Evolutionary conservation across 2,797 vertebrate genomes (phyloP), one percentile per base, ranked within the genome.

Genomic region (Merluccius polli): DNA sequence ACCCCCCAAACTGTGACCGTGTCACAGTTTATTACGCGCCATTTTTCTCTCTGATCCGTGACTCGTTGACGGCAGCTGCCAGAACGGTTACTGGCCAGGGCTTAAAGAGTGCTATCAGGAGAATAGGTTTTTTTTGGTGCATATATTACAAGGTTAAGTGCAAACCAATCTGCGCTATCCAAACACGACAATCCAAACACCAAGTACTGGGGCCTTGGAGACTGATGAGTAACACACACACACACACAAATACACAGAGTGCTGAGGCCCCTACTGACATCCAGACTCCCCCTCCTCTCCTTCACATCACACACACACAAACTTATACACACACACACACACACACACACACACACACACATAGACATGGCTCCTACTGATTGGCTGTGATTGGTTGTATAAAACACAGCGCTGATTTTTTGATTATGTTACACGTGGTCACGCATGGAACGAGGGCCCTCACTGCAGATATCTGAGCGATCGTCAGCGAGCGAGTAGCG

Each of bases 111-210:
- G 92, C 90, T 90, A 91, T 92, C 93, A 89, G 85, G 93, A 91
- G 94, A 88, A 91, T 90, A 89, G 92, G 92, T 31, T 93, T 93
- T 89, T 59, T 24, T 59, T n/a, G 52, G 21, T 92, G 93, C 93
- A 93, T 94, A 93, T 89, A 94, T 94, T 94, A 93, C 93, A 93
- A 92, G 93, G 94, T 94, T 94, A 95, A 93, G 93, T 93, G 93
- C 93, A 93, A 95, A 94, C 91, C 94, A 93, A 92, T 94, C 93
- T 92, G 91, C 87, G 92, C 92, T 94, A 92, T 93, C 91, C 91
- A 94, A 95, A 95, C 93, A 94, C 86, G 87, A 89, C 87, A 94
- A 93, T 93, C 92, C 90, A 94, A 94, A 94, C 93, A 94, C 77
- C 87, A 84, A 68, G 65, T 70, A 73, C 81, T 74, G 82, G 87